Evolutionary conservation across 2,888 invertebrate species (phyloP), one percentile per base, ranked within the genome.

Genomic region (Electrophaes corylata): DNA sequence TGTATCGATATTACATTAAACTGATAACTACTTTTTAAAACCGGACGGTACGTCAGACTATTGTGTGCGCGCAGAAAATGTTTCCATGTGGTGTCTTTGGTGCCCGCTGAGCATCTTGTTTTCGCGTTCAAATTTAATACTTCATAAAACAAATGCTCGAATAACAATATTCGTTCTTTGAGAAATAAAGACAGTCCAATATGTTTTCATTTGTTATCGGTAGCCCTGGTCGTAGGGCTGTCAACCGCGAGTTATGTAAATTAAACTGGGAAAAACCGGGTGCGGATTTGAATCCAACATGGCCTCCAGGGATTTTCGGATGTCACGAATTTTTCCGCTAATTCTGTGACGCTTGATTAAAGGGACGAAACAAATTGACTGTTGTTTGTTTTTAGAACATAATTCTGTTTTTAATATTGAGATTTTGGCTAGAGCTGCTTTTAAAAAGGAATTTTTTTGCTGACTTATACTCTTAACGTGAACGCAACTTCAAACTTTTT

Each of bases 171-270:
- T 14, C 10, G 14, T 14, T 14, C 6, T 14, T 14, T 14, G 14
- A 37, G 20, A 16, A 46, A 48, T 35, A 35, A 29, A 12, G 47
- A 55, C 35, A 10, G 12, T 39, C 8, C 20, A 31, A 14, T 37
- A 49, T 46, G 45, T 40, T 45, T 46, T 23, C 20, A 45, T 56
- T 44, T 44, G 14, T 43, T n/a, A 40, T 39, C 37, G 51, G 50
- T 19, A 55, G 31, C 47, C 55, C 54, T 54, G 18, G 40, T 19
- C 64, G 69, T 65, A 77, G 79, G 77, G 79, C 69, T 78, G 76
- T 69, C 76, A 63, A 66, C 68, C 64, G 66, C 70, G 65, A 71
- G 68, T 71, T 74, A 76, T 73, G 76, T 71, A 73, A 78, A 78
- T 79, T 61, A 68, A 64, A 60, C 58, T 62, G 58, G 69, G 66